Conservation (phyloP, 2,113 vertebrate genomes). For the Cebus imitator region DNA sequence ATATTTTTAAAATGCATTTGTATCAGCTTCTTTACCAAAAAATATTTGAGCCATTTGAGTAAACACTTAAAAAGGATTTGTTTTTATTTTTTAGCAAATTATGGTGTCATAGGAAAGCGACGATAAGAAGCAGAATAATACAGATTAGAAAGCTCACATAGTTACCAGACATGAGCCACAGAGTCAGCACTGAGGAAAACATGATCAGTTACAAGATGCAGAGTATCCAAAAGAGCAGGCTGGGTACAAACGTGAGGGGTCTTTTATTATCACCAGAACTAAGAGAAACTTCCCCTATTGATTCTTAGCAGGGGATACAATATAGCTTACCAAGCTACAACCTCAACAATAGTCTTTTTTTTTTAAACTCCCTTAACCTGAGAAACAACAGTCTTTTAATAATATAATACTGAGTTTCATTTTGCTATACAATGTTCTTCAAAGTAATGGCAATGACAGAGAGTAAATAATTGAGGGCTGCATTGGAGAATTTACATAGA, state of each 20-base stretch:
- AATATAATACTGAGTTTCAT: not conserved
- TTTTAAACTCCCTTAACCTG: not conserved
- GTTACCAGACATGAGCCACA: not conserved
- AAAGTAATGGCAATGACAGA: not conserved
- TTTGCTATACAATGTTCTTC: not conserved
- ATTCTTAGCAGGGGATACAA: not conserved
- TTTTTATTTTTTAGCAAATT: constrained; percentile 7
- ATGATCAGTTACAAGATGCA: not conserved
- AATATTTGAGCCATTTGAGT: not conserved
- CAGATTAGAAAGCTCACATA: not conserved
- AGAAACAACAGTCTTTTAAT: not conserved
- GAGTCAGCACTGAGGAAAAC: not conserved
- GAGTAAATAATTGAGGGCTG: not conserved
- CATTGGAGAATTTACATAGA: not conserved
- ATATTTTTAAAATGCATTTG: not conserved
- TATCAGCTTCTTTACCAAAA: not conserved
- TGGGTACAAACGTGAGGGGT: not conserved
- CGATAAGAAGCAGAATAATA: not conserved
- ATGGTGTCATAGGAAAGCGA: not conserved
- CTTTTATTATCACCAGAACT: not conserved
- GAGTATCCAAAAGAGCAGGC: not conserved
- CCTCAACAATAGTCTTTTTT: not conserved
- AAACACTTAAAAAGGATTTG: not conserved
- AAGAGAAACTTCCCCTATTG: not conserved
- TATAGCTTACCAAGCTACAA: not conserved